Evolutionary conservation across 2,113 vertebrate species (phyloP).

Genomic region (Amblyornis subalaris): DNA sequence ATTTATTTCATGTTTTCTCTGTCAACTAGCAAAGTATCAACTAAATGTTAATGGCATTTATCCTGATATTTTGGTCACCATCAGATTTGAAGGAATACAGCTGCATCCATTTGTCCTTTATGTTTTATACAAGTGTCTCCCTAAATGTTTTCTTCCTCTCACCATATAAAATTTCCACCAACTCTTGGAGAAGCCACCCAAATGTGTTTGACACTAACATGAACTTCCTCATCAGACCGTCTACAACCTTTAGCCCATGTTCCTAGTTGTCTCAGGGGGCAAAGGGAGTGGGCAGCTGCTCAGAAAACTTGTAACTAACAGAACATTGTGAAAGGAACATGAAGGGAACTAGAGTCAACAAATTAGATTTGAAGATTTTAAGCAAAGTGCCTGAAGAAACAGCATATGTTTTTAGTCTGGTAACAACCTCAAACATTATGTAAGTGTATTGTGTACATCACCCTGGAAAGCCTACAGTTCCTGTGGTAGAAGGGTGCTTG

Average conservation of each 20-base stretch:
- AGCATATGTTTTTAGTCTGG: background rate
- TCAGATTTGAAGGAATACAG: constrained; percentile 31
- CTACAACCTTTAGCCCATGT: constrained; percentile 31
- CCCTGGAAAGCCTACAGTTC: background rate
- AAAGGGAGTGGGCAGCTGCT: constrained; percentile 12
- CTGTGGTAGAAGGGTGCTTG: background rate
- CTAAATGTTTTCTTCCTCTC: background rate
- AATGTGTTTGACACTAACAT: background rate
- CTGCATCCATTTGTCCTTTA: background rate
- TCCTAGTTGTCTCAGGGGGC: constrained; percentile 16
- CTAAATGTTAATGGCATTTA: background rate
- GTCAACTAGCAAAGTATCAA: background rate
- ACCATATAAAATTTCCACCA: background rate
- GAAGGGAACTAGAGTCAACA: background rate
- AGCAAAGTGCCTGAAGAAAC: background rate
- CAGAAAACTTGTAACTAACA: background rate
- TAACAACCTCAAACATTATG: background rate
- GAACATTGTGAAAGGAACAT: background rate
- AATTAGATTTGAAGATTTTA: background rate
- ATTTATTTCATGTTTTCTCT: background rate
- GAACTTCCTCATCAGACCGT: constrained; percentile 33
- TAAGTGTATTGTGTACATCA: background rate
- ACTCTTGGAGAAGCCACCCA: background rate
- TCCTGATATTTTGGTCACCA: background rate
- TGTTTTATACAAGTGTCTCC: background rate